Conservation (phyloP, 2,797 vertebrate species). For the Rhincodon typus region DNA sequence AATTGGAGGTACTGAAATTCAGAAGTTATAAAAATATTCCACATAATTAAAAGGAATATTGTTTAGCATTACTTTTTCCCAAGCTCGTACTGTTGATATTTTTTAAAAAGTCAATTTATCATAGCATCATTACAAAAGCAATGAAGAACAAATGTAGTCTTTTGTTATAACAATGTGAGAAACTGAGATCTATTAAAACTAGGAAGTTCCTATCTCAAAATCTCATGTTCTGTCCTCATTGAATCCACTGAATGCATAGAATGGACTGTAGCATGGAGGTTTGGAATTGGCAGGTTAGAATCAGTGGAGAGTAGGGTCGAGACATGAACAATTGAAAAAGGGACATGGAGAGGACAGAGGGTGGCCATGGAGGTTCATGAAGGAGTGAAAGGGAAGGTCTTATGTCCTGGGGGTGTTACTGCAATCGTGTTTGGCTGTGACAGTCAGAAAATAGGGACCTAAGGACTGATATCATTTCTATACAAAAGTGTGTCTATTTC, state of each 20-base stretch:
- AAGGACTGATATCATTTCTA: no score
- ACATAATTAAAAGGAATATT: neutral
- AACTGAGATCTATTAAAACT: neutral
- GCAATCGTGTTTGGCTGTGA: no score
- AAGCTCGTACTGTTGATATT: neutral
- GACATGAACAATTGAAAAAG: no score
- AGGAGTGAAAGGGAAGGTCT: no score
- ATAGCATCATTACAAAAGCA: neutral
- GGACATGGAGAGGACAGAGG: no score
- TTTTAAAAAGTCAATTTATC: neutral
- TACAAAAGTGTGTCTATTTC: no score
- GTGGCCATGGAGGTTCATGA: no score
- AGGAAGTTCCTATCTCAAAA: neutral
- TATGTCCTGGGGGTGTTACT: no score
- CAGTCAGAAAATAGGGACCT: no score
- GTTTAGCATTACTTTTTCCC: neutral
- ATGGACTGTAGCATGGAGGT: no score
- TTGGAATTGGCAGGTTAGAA: no score
- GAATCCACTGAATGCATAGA: neutral
- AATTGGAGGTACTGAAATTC: conserved; percentile 1
- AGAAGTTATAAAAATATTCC: neutral
- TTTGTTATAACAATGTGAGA: neutral
- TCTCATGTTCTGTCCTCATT: neutral
- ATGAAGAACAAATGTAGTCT: neutral
- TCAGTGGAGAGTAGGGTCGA: no score